phyloP scores from a whole-genome alignment of 2,888 invertebrate genomes.

The Nemurella pictetii region DNA sequence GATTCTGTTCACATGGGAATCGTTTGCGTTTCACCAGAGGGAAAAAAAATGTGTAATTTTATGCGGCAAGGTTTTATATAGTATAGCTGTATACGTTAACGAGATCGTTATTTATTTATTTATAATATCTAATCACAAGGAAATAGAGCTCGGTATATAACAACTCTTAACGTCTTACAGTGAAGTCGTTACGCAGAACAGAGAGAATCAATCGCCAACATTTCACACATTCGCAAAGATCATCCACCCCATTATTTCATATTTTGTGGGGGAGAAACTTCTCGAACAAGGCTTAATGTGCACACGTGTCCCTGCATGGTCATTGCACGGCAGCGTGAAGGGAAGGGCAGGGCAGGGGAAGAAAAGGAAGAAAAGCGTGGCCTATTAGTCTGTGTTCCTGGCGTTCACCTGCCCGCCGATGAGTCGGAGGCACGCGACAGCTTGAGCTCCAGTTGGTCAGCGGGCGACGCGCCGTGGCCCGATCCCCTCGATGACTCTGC shows the following conservation, averaged over 20 bases:
- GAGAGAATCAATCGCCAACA: not conserved
- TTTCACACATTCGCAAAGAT: not conserved
- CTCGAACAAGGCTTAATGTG: not conserved
- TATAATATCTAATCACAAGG: not conserved
- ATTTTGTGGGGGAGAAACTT: too few relatives aligned
- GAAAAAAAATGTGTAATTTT: not conserved
- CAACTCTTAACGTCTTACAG: not conserved
- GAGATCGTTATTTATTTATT: not conserved
- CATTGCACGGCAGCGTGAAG: not conserved
- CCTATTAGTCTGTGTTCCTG: constrained; percentile 11
- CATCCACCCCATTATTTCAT: not conserved
- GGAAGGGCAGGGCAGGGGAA: not conserved
- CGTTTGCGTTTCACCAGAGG: not conserved
- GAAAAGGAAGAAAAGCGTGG: constrained; percentile 18
- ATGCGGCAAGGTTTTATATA: not conserved
- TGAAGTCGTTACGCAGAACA: not conserved
- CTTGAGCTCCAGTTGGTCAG: constrained; percentile 28
- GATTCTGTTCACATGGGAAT: not conserved
- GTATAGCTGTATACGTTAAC: not conserved
- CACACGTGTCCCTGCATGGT: not conserved
- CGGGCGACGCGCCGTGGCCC: constrained; percentile 6
- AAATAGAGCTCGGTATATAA: not conserved
- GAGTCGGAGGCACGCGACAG: constrained; percentile 18
- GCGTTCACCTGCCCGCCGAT: constrained; percentile 15
- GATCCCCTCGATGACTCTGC: not conserved